Base-by-base conservation (phyloP, 2,113 vertebrate genomes). In the Suncus etruscus region DNA sequence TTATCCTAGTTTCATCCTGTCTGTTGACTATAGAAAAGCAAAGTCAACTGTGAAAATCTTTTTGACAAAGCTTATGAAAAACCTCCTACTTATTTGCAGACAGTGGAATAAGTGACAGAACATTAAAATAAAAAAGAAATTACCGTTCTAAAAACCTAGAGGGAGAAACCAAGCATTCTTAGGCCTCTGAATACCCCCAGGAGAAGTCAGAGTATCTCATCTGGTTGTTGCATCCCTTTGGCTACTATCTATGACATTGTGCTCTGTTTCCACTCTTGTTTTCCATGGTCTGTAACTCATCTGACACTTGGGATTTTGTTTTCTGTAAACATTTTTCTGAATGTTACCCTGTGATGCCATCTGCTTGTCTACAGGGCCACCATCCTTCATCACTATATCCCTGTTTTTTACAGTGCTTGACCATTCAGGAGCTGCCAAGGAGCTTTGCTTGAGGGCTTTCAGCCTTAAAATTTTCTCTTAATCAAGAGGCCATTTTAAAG, bases 271-370 rank as follows among this genome's bases (percentile, higher is more conserved):
- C 24, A 72, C 39, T 74, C 22, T 24, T 82, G 16, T 88, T 32
- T 32, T 86, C n/a, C 31, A n/a, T 86, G 58, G 58, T 68, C 76
- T 82, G 15, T 81, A 74, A 68, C 45, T 86, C 47, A 63, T 74
- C 20, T 88, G 48, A 54, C n/a, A 84, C 68, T 61, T 84, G 31
- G 32, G 61, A 88, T 45, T n/a, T 68, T 80, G 11, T 74, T 91
- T 91, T 66, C 39, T 18, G 51, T 72, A 90, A 83, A 66, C 50
- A 10, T 16, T 87, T 50, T 75, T 24, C 75, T 54, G 63, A 4
- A 81, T 83, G n/a, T 15, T 32, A 39, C 54, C 39, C 6, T 15
- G 15, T 83, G 65, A 27, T 48, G n/a, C 65, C 54, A 68, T 27
- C 50, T 48, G 73, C 31, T 51, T 24, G 0, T 11, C 3, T 72